Evolutionary conservation across 2,888 invertebrate genomes (phyloP).

Genomic region (Drosophila quasianomalipes): DNA sequence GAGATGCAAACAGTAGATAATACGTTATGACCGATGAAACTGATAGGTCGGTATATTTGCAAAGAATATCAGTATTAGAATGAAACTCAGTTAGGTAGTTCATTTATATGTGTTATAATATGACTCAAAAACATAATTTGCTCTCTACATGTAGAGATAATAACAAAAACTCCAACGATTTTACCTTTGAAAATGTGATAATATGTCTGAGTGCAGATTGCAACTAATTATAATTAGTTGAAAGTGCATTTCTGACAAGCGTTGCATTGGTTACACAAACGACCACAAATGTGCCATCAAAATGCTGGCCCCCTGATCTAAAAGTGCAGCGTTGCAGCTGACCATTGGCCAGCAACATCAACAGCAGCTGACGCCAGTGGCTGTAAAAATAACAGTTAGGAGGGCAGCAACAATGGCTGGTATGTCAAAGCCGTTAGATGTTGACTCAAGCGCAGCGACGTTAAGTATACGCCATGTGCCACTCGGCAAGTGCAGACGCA

Average conservation of each 20-base stretch:
- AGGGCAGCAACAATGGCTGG: constrained; percentile 54
- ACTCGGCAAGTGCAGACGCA: constrained; percentile 16
- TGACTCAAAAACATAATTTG: background rate
- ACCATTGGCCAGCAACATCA: constrained; percentile 15
- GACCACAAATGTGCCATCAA: constrained; percentile 26
- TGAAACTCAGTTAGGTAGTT: background rate
- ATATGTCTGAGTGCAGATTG: background rate
- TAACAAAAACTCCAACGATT: background rate
- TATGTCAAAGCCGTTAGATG: constrained; percentile 64
- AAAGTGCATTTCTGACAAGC: constrained; percentile 9
- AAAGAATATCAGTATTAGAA: background rate
- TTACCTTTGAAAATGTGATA: background rate
- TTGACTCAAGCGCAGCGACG: constrained; percentile 72
- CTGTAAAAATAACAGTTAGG: constrained; percentile 45
- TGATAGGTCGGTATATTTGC: background rate
- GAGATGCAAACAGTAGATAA: background rate
- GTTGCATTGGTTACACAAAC: constrained; percentile 27
- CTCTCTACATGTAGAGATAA: background rate
- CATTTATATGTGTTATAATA: background rate
- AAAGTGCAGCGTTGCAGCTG: constrained; percentile 62
- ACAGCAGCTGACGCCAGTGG: constrained; percentile 33
- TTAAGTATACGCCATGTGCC: constrained; percentile 71
- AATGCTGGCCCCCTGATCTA: background rate
- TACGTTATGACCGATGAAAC: background rate
- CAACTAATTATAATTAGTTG: constrained; percentile 37